phyloP scores from a whole-genome alignment of 2,113 vertebrate species.

The Archocentrus centrarchus region DNA sequence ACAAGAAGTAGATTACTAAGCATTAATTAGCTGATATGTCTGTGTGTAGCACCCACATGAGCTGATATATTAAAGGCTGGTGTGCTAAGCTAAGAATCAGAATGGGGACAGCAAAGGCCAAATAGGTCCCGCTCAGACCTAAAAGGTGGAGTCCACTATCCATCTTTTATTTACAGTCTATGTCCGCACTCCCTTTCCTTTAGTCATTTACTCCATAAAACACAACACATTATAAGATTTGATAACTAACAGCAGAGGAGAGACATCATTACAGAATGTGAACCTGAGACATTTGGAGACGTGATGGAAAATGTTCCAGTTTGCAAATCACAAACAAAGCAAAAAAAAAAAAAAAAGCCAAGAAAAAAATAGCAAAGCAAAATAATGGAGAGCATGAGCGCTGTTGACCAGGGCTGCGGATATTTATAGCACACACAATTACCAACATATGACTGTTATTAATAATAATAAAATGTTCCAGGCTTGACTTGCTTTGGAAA shows the following conservation, averaged over 20 bases:
- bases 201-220: background rate
- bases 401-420: background rate
- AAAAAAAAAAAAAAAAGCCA: background rate
- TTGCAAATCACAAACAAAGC: too few species aligned
- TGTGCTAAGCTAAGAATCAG: too few species aligned
- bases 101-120: too few species aligned
- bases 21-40: too few species aligned
- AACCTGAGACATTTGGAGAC: fast-evolving
- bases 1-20: too few species aligned
- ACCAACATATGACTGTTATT: background rate
- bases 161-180: background rate
- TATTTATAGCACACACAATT: fast-evolving
- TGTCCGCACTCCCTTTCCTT: background rate
- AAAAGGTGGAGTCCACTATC: too few species aligned
- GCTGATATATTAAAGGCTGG: too few species aligned
- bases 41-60: too few species aligned
- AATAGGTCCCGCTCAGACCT: too few species aligned
- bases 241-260: background rate
- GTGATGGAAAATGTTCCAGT: too few species aligned
- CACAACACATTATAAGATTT: fast-evolving
- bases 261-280: background rate
- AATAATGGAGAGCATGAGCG: background rate
- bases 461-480: fast-evolving
- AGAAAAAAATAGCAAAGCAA: background rate
- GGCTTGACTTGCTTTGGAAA: background rate